phyloP scores from a whole-genome alignment of 2,888 invertebrate genomes.

The Stramonita haemastoma region DNA sequence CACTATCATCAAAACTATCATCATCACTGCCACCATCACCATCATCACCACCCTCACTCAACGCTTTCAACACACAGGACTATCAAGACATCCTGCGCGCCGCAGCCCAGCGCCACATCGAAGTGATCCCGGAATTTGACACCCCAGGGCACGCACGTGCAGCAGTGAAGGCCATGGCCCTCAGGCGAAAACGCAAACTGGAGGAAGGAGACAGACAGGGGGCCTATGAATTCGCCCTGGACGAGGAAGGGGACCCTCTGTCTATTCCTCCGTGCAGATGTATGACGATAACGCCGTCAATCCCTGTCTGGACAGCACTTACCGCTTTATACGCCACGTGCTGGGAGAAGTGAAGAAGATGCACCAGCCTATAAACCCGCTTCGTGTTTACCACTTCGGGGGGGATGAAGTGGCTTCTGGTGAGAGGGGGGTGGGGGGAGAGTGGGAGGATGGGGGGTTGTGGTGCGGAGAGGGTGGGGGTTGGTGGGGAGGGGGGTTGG shows the following conservation, averaged over 20 bases:
- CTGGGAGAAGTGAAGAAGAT: constrained; percentile 52
- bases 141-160: constrained; percentile 68
- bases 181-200: constrained; percentile 38
- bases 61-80: constrained; percentile 44
- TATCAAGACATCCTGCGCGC: constrained; percentile 62
- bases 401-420: constrained; percentile 73
- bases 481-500: not conserved
- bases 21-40: not conserved
- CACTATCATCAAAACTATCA: not conserved
- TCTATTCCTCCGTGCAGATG: constrained; percentile 55
- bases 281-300: constrained; percentile 63
- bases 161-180: constrained; percentile 66
- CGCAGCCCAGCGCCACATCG: constrained; percentile 61
- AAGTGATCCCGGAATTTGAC: constrained; percentile 73
- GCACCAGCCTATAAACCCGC: constrained; percentile 58
- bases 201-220: constrained; percentile 39
- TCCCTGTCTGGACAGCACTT: constrained; percentile 55
- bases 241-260: constrained; percentile 50
- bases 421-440: not conserved
- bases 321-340: constrained; percentile 52
- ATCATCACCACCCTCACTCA: not conserved
- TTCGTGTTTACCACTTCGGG: constrained; percentile 71
- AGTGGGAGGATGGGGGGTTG: not conserved
- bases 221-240: constrained; percentile 35
- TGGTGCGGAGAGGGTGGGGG: not conserved